These are phyloP conservation scores for Marasmarcha lunaedactyla DNA, from an alignment of 2,888 invertebrate species.

Conservation along the genomic window DNA sequence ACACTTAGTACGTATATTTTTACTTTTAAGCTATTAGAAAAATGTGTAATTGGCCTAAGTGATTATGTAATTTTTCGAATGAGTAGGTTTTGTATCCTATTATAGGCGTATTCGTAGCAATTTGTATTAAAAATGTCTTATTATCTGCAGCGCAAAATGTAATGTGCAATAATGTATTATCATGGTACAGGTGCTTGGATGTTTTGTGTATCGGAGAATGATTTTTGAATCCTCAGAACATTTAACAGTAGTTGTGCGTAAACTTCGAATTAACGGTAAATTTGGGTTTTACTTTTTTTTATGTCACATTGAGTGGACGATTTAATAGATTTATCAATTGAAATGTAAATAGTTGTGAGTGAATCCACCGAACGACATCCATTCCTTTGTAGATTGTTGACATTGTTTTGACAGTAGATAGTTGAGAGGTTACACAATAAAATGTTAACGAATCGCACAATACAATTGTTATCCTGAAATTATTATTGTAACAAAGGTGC, in stretches of 20 bases:
- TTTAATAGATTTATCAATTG: no score
- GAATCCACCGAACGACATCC: no score
- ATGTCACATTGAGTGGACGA: no score
- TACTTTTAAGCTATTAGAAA: slow-evolving; percentile 8
- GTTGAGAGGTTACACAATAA: no score
- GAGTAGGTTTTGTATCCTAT: slow-evolving; percentile 51
- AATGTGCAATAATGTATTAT: slow-evolving; percentile 38
- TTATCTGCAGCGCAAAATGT: neutral
- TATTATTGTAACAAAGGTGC: neutral
- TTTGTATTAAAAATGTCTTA: neutral
- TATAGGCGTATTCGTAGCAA: slow-evolving; percentile 22
- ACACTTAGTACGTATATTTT: slow-evolving; percentile 2
- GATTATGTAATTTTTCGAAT: slow-evolving; percentile 46
- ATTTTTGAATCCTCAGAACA: slow-evolving; percentile 48
- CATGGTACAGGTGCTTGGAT: neutral
- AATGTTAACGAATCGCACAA: neutral
- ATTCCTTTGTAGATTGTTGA: no score
- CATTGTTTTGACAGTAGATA: no score
- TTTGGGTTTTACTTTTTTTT: no score
- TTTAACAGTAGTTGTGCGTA: slow-evolving; percentile 38
- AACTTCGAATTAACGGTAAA: slow-evolving; percentile 17
- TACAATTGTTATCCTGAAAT: neutral
- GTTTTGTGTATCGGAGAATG: neutral
- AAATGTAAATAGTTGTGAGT: no score
- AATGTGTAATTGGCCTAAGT: slow-evolving; percentile 57